Base-by-base conservation (phyloP, 2,797 vertebrate species). In the Chiloscyllium punctatum region DNA sequence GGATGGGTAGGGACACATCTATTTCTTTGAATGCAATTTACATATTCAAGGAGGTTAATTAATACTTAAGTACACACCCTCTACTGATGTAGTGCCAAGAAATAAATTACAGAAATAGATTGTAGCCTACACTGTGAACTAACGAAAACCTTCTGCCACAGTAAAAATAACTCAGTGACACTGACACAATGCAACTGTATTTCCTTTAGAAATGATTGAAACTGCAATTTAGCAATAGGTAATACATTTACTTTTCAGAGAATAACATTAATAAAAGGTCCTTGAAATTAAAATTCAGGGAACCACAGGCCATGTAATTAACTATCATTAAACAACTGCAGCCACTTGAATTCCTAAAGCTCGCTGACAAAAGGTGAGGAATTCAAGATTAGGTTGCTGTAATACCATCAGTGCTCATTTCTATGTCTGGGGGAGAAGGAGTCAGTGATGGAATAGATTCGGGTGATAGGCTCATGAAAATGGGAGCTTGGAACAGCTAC, bases 1-100 rank as follows among this genome's bases (percentile, higher is more conserved):
- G 94, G 71, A 21, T 74, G 71, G 69, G 15, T 95, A 11, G 42
- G 69, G 51, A 30, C 69, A 94, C 68, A 69, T 92, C 6, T 92
- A 21, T 95, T 95, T 72, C 71, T 77, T 15, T 77, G 71, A 95
- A 33, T 94, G 15, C 42, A 77, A 72, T 74, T 95, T 69, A 72
- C 30, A 95, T 53, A 57, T 57, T 74, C 51, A 57, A 95, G 30
- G 71, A 95, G 42, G 16, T 95, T 95, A 77, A 95, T 95, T 74
- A 77, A 53, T 48, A 51, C 71, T 37, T 68, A 68, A 92, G 90
- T 69, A 92, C 66, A 42, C 90, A 92, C 18, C 9, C n/a, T 69
- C 15, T 42, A n/a, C 66, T 92, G 66, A 92, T 92, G n/a, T 9
- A 69, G 33, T n/a, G n/a, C 88, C 88, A 66, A 91, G 57, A 91